phyloP scores from a whole-genome alignment of 2,888 invertebrate genomes.

The Cryptus armator region DNA sequence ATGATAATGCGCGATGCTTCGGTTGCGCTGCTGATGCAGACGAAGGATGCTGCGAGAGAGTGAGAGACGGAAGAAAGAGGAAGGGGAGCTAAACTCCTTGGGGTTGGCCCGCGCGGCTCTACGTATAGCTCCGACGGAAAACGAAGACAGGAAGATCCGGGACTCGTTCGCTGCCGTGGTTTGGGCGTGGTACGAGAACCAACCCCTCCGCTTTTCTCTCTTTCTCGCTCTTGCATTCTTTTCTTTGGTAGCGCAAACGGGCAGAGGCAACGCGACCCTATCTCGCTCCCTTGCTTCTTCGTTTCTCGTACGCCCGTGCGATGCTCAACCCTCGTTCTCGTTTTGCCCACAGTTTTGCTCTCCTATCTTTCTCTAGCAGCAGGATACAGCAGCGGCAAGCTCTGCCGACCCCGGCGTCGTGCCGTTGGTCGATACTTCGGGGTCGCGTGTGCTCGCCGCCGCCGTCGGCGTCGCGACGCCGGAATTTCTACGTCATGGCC shows the following conservation, averaged over 20 bases:
- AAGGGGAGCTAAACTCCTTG: constrained; percentile 56
- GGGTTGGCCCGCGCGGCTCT: constrained; percentile 42
- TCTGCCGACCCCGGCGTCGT: constrained; percentile 63
- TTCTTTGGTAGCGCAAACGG: constrained; percentile 37
- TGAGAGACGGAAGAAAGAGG: constrained; percentile 46
- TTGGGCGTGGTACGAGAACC: constrained; percentile 83
- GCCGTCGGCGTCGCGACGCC: constrained; percentile 83
- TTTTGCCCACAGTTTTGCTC: constrained; percentile 60
- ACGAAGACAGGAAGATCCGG: constrained; percentile 74
- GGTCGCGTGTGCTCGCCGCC: constrained; percentile 75
- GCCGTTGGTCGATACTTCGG: constrained; percentile 84
- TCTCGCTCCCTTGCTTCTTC: constrained; percentile 56
- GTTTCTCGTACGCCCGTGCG: constrained; percentile 53
- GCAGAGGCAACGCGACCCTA: constrained; percentile 52
- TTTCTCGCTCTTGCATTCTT: constrained; percentile 50
- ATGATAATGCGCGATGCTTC: constrained; percentile 79
- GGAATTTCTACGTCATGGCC: constrained; percentile 83
- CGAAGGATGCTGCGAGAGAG: constrained; percentile 59
- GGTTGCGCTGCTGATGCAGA: constrained; percentile 36
- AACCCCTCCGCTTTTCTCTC: constrained; percentile 51
- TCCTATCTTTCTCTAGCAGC: constrained; percentile 22
- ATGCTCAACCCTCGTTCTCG: constrained; percentile 69
- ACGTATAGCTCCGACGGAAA: constrained; percentile 58
- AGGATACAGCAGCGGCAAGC: constrained; percentile 38
- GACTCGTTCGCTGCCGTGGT: constrained; percentile 79